Conservation (phyloP, 2,113 vertebrate species). For the Entosphenus tridentatus region DNA sequence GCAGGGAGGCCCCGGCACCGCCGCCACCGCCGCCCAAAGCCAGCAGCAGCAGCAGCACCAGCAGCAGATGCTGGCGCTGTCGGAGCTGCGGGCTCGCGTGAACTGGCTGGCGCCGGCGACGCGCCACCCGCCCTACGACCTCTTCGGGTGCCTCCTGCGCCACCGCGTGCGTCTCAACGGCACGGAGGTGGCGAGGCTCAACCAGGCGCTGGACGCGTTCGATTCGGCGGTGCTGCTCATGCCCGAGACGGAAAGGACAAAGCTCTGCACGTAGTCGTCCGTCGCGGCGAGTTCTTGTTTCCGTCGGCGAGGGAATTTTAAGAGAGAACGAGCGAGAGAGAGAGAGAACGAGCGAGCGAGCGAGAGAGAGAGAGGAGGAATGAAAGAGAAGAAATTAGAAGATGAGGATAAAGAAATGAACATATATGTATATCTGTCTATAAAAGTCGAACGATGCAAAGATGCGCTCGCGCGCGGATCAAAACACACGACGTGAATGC, state of each 20-base stretch:
- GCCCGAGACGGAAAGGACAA: background rate
- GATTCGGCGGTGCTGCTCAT: constrained; percentile 67
- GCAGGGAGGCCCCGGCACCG: constrained; percentile 82
- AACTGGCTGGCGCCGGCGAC: constrained; percentile 83
- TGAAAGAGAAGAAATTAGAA: background rate
- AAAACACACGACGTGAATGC: too few species aligned
- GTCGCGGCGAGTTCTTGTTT: background rate
- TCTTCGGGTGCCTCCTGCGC: constrained; percentile 98
- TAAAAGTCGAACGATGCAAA: background rate
- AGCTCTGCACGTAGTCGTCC: background rate
- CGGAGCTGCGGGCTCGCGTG: constrained; percentile 96
- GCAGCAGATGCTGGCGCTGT: constrained; percentile 50
- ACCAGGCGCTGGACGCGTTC: constrained; percentile 96
- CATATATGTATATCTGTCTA: background rate
- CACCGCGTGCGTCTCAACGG: constrained; percentile 93
- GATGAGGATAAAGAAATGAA: background rate
- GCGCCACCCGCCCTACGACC: constrained; percentile 84
- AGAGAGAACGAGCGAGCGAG: background rate
- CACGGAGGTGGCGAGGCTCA: constrained; percentile 93
- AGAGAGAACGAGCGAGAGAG: background rate
- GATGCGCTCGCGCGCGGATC: background rate
- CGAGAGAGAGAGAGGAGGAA: background rate
- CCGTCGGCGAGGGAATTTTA: background rate
- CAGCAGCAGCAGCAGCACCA: background rate
- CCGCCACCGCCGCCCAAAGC: constrained; percentile 46